Conservation (phyloP, 2,888 invertebrate species). For the Microctonus hyperodae region DNA sequence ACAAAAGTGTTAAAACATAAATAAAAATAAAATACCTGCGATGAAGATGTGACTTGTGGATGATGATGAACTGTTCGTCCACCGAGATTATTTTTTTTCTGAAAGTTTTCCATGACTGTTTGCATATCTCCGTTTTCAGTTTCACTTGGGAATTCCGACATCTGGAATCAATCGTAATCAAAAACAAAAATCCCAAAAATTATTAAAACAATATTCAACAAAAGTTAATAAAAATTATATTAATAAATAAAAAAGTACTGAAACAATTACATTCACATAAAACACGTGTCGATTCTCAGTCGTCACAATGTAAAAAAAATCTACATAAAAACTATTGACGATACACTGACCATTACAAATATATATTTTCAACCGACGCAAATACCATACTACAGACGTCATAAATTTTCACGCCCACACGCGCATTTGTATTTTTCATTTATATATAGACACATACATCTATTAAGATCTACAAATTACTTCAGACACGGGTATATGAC, state of each 20-base stretch:
- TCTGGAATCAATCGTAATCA: conserved; percentile 53
- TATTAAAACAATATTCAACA: neutral
- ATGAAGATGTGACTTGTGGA: conserved; percentile 68
- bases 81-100: conserved; percentile 69
- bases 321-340: neutral
- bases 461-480: too few relatives aligned
- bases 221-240: neutral
- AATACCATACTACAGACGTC: neutral
- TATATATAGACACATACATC: too few relatives aligned
- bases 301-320: neutral
- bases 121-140: conserved; percentile 70
- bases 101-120: conserved; percentile 76
- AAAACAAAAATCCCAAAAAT: neutral
- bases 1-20: too few relatives aligned
- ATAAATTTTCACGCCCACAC: neutral
- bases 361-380: neutral
- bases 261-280: neutral
- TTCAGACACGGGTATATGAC: too few relatives aligned
- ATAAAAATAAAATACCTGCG: conserved; percentile 69
- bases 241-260: neutral
- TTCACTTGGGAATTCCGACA: conserved; percentile 70
- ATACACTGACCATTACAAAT: neutral
- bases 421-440: neutral
- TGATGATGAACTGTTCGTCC: conserved; percentile 54
- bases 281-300: neutral